Evolutionary conservation across 1,140 invertebrate species (phyloP).

Genomic region (Copidosoma floridanum): DNA sequence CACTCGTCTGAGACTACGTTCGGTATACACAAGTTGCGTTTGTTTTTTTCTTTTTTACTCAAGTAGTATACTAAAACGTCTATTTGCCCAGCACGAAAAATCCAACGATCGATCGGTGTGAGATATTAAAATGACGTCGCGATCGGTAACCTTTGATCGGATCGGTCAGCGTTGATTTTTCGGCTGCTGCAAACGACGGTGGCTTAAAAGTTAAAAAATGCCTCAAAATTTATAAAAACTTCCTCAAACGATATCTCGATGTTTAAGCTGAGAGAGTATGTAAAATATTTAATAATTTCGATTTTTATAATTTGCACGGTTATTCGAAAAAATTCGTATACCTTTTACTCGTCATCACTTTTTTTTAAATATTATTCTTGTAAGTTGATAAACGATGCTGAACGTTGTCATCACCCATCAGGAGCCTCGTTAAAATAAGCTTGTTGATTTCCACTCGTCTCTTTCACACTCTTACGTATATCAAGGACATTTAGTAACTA

Average conservation of each 20-base stretch:
- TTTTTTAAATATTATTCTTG: not conserved
- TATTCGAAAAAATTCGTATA: too few relatives aligned
- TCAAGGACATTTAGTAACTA: conserved; percentile 28
- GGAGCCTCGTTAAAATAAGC: conserved; percentile 26
- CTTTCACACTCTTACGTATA: conserved; percentile 25
- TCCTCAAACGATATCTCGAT: conserved; percentile 13
- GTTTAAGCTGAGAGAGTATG: conserved; percentile 37
- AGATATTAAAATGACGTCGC: not conserved
- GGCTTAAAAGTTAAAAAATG: conserved; percentile 22
- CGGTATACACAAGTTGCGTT: conserved; percentile 53
- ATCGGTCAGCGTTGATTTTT: conserved; percentile 1
- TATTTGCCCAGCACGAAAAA: conserved; percentile 21
- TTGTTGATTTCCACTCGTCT: conserved; percentile 19
- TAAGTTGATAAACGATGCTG: conserved; percentile 17
- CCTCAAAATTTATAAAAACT: conserved; percentile 44
- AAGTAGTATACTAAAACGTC: conserved; percentile 54
- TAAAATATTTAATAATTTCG: conserved; percentile 44
- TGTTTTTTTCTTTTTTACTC: conserved; percentile 39
- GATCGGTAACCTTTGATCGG: conserved; percentile 1
- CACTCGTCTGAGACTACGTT: conserved; percentile 54
- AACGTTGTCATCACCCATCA: conserved; percentile 20
- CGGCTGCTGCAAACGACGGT: not conserved
- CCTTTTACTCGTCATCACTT: not conserved
- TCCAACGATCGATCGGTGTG: not conserved
- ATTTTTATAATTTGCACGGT: too few relatives aligned